phyloP scores from a whole-genome alignment of 2,797 vertebrate genomes.

The Meda fulgida region DNA sequence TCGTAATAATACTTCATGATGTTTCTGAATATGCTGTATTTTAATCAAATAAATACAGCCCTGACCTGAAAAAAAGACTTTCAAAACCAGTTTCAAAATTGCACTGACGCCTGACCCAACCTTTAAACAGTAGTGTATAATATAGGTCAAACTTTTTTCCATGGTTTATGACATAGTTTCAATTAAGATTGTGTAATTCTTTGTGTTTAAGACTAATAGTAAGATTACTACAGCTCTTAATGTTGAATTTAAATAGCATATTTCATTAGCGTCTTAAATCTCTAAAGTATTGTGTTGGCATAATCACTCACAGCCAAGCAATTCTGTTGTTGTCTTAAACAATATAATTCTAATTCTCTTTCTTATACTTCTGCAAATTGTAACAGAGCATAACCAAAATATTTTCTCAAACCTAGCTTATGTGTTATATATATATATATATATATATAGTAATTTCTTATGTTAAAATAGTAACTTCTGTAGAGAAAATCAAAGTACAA shows the following conservation, averaged over 20 bases:
- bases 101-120: background rate
- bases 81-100: too few species aligned
- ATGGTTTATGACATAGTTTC: background rate
- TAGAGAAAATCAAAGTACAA: background rate
- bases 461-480: background rate
- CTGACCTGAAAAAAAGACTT: background rate
- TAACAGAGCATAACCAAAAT: background rate
- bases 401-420: background rate
- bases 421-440: background rate
- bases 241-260: background rate
- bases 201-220: background rate
- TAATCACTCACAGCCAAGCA: background rate
- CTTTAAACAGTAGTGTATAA: background rate
- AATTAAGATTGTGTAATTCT: background rate
- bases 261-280: background rate
- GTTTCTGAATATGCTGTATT: background rate
- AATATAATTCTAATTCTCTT: background rate
- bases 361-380: background rate
- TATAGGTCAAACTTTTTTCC: background rate
- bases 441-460: background rate
- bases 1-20: background rate
- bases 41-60: background rate
- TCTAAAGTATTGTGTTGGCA: background rate
- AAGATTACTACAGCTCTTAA: background rate
- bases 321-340: background rate